These are phyloP conservation scores for Diorhabda carinulata DNA, from an alignment of 1,140 invertebrate genomes.

Conservation along the genomic window DNA sequence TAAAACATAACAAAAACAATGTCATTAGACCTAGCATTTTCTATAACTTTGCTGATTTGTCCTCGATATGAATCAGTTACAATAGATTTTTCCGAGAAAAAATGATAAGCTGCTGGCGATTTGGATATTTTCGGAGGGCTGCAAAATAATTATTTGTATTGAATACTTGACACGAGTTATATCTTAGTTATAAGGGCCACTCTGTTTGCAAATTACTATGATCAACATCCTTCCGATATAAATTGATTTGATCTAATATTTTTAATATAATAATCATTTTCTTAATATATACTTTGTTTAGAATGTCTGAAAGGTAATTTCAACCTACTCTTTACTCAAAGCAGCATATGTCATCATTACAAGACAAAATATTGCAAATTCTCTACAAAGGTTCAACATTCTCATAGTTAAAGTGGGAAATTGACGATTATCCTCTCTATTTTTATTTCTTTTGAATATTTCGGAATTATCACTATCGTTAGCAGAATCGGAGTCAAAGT, in stretches of 20 bases:
- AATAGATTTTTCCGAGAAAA: conserved; percentile 62
- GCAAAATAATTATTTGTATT: conserved; percentile 7
- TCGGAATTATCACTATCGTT: conserved; percentile 20
- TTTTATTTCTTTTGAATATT: neutral
- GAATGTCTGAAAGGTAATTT: conserved; percentile 11
- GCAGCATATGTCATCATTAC: conserved; percentile 55
- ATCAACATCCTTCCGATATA: no score
- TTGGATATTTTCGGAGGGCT: conserved; percentile 65
- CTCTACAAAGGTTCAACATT: conserved; percentile 43
- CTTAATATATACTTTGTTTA: no score
- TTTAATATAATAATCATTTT: no score
- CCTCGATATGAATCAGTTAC: conserved; percentile 72
- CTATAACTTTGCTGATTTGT: conserved; percentile 60
- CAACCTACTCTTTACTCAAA: conserved; percentile 59
- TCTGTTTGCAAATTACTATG: no score
- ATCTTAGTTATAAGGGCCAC: no score
- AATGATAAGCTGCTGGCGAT: conserved; percentile 61
- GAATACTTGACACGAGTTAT: no score
- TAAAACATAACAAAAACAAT: conserved; percentile 83
- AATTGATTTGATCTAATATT: no score
- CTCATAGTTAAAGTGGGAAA: conserved; percentile 27
- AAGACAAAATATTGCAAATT: conserved; percentile 49
- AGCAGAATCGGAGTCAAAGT: conserved; percentile 13
- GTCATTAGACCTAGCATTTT: conserved; percentile 57
- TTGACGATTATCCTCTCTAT: conserved; percentile 14